phyloP scores from a whole-genome alignment of 1,140 invertebrate genomes.

The Thaumetopoea pityocampa region DNA sequence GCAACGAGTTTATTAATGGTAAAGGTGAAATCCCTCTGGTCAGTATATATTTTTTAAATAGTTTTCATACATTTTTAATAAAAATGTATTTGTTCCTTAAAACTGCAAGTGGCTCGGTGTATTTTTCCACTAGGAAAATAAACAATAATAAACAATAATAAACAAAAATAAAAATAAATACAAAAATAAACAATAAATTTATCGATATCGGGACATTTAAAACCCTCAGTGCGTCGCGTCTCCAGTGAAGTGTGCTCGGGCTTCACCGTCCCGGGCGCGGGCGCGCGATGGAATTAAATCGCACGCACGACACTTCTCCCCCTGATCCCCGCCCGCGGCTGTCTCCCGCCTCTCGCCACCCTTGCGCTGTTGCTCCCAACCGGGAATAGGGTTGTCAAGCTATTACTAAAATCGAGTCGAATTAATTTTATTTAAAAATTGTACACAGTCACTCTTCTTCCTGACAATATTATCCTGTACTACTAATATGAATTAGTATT shows the following conservation, averaged over 20 bases:
- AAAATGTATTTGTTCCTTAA: too few species aligned
- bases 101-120: too few species aligned
- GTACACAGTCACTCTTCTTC: too few species aligned
- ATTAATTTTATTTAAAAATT: too few species aligned
- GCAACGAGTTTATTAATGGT: too few species aligned
- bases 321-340: conserved; percentile 23
- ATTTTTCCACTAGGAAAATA: too few species aligned
- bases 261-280: conserved; percentile 50
- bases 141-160: background rate
- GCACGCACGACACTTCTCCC: conserved; percentile 71
- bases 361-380: conserved; percentile 14
- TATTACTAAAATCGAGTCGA: too few species aligned
- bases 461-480: too few species aligned
- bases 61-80: too few species aligned
- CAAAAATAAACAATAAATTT: conserved; percentile 9
- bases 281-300: conserved; percentile 70
- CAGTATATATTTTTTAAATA: too few species aligned
- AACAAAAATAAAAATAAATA: background rate
- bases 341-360: conserved; percentile 17
- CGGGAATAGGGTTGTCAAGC: background rate
- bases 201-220: conserved; percentile 23
- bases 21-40: too few species aligned
- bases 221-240: conserved; percentile 12
- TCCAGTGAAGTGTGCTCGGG: conserved; percentile 42
- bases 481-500: too few species aligned